Evolutionary conservation across 2,888 invertebrate species (phyloP), one percentile per base, ranked within the genome.

Genomic region (Orchesella flavescens): DNA sequence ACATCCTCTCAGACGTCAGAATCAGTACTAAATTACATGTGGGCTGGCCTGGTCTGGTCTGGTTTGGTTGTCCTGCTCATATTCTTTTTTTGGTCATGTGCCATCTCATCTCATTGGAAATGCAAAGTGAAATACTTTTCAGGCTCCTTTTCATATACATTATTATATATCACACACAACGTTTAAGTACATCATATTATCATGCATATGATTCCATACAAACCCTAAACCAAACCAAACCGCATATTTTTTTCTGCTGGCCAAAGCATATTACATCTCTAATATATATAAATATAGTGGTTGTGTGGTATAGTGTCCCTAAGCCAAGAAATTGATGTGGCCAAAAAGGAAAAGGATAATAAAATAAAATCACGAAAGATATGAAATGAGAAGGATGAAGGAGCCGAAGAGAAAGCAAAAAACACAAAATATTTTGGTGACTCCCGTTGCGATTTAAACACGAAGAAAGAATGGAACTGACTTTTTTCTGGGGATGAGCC

Each of bases 91-190:
- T 85, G 85, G 83, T 79, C 65, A 59, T 57, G 65, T 85, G 85
- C 85, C 85, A 85, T 85, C 73, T 83, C 85, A 85, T 85, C 85
- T 85, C 85, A 85, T 83, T 83, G 83, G 83, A 85, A 85, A 85
- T 85, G 83, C 75, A 83, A 83, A 85, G 83, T 85, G 73, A 80
- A 79, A 80, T 83, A 72, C 71, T 44, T 44, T 19, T 69, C 21
- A 49, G 69, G 53, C 53, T 21, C 55, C n/a, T n/a, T n/a, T n/a
- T n/a, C n/a, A n/a, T n/a, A n/a, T n/a, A n/a, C n/a, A n/a, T n/a
- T n/a, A n/a, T n/a, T n/a, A n/a, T n/a, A n/a, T n/a, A n/a, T n/a
- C n/a, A n/a, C n/a, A n/a, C n/a, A 19, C 55, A 53, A 55, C 72
- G 43, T 72, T 72, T 72, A n/a, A 72, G 57, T 53, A 72, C 72